phyloP scores from a whole-genome alignment of 2,888 invertebrate species.

The Heliconius sara region DNA sequence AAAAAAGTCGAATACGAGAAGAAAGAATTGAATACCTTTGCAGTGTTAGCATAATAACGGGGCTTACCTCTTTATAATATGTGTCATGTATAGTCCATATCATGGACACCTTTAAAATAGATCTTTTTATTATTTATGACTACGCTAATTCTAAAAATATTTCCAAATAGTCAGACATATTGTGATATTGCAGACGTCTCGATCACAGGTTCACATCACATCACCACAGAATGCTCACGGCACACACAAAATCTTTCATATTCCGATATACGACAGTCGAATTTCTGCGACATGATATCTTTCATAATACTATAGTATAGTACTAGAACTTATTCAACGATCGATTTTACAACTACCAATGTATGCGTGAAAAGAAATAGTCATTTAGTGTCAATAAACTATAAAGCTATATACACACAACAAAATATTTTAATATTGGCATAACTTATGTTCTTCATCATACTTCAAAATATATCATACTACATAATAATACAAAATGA shows the following conservation, averaged over 20 bases:
- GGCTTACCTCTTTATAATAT: slow-evolving; percentile 67
- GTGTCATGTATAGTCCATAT: slow-evolving; percentile 76
- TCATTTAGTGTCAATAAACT: slow-evolving; percentile 38
- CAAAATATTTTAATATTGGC: background rate
- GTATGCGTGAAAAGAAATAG: slow-evolving; percentile 35
- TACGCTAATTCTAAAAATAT: slow-evolving; percentile 81
- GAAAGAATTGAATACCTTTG: slow-evolving; percentile 63
- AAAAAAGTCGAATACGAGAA: slow-evolving; percentile 75
- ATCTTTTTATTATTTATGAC: slow-evolving; percentile 64
- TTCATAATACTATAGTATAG: slow-evolving; percentile 4
- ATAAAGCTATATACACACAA: slow-evolving; percentile 14
- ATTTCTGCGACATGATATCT: slow-evolving; percentile 11
- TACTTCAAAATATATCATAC: background rate
- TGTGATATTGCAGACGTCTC: slow-evolving; percentile 77
- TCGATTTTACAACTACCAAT: slow-evolving; percentile 27
- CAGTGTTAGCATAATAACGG: slow-evolving; percentile 52
- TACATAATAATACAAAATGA: background rate
- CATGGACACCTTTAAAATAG: slow-evolving; percentile 63
- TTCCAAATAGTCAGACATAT: slow-evolving; percentile 84
- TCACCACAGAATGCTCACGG: slow-evolving; percentile 45
- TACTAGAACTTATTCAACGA: slow-evolving; percentile 14
- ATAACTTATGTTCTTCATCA: background rate
- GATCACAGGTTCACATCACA: slow-evolving; percentile 60
- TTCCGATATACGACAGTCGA: slow-evolving; percentile 30
- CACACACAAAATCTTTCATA: slow-evolving; percentile 36